Evolutionary conservation across 2,888 invertebrate species (phyloP).

Genomic region (Chromoteleia sp.): DNA sequence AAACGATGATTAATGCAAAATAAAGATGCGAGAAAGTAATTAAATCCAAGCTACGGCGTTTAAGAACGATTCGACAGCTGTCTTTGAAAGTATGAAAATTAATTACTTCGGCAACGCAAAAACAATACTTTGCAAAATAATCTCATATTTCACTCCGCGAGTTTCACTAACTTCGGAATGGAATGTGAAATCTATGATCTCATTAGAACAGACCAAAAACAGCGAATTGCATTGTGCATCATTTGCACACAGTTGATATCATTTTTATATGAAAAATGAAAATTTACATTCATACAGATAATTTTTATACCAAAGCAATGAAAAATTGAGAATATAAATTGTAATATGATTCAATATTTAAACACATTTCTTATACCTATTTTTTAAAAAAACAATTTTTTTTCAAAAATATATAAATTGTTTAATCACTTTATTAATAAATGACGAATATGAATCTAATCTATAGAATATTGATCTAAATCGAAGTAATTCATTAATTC

Average conservation of each 20-base stretch:
- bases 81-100: conserved; percentile 67
- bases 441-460: no score
- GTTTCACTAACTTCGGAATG: conserved; percentile 68
- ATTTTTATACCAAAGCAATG: no score
- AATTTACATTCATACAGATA: no score
- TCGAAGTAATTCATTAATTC: no score
- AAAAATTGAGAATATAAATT: no score
- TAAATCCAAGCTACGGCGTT: conserved; percentile 13
- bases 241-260: conserved; percentile 41
- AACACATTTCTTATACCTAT: no score
- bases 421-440: no score
- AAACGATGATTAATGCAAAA: not conserved
- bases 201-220: conserved; percentile 59
- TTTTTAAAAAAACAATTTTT: no score
- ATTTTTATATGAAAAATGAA: conserved; percentile 1
- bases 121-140: conserved; percentile 67
- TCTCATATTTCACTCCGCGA: conserved; percentile 63
- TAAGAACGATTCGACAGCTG: conserved; percentile 40
- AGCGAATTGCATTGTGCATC: conserved; percentile 44
- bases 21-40: conserved; percentile 6
- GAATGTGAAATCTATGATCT: conserved; percentile 69
- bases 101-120: conserved; percentile 40
- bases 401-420: no score
- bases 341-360: no score
- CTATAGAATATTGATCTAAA: no score